Base-by-base conservation (phyloP, 1,140 invertebrate genomes). In the Pachypeltis micranthus region DNA sequence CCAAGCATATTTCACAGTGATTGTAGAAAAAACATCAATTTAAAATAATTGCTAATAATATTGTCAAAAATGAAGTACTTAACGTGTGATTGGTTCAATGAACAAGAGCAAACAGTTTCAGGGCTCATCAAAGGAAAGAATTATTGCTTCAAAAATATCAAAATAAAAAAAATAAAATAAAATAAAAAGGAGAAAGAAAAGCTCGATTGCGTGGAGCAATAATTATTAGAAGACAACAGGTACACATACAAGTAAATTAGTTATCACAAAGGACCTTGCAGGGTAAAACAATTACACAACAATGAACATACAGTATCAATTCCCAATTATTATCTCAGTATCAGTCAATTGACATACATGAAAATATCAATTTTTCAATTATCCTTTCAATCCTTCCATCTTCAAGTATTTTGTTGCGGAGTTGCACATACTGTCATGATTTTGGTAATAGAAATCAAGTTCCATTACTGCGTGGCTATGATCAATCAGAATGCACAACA, bases 281-380 rank as follows among this genome's bases (percentile, higher is more conserved):
- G 44, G 62, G 62, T 63, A 57, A 47, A 63, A 63, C 62, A 63
- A 63, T 63, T 63, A 63, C 62, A 63, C 62, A 63, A 57, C 62
- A 44, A 63, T 63, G 44, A 57, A 63, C 62, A 63, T 57, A 58
- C 54, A 63, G 28, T 63, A 63, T 63, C 62, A 63, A 63, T 63
- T 63, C 62, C 62, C 62, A 63, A 63, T 63, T 63, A 63, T 63
- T 63, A 63, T 63, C 62, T 63, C 62, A n/a, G 59, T 60, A 60
- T 60, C 59, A 63, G 62, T 63, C 62, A 63, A 63, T 63, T 63
- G 62, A 63, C 62, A 63, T 58, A 62, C 61, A 62, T 62, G 27
- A 54, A 62, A 27, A 62, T 28, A 27, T 39, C 31, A 19, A n/a
- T 27, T 44, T 61, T 21, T 39, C 31, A 39, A 39, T 39, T 39